Conservation (phyloP, 2,888 invertebrate species). For the Drosophila multiciliata region DNA sequence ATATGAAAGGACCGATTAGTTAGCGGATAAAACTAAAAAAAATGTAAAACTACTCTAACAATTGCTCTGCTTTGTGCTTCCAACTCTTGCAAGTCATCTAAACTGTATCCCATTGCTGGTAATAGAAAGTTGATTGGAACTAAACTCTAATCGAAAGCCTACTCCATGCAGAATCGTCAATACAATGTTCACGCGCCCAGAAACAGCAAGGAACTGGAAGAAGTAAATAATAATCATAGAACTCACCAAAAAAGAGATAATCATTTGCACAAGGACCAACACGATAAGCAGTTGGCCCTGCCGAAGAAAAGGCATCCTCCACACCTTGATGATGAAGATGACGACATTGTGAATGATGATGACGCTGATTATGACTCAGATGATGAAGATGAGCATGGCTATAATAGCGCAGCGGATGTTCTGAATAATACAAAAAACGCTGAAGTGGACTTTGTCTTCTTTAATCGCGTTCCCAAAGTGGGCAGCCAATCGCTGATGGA, state of each 20-base stretch:
- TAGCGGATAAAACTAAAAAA: slow-evolving; percentile 29
- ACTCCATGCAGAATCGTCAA: slow-evolving; percentile 54
- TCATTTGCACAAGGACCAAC: slow-evolving; percentile 45
- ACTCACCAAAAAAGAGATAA: slow-evolving; percentile 35
- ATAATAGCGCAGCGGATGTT: slow-evolving; percentile 61
- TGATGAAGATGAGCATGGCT: slow-evolving; percentile 34
- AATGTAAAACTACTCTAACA: slow-evolving; percentile 51
- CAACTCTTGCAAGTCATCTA: slow-evolving; percentile 21
- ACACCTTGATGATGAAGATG: neutral
- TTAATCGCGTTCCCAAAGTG: slow-evolving; percentile 96
- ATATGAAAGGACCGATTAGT: neutral
- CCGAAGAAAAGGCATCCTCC: slow-evolving; percentile 26
- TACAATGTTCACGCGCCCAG: slow-evolving; percentile 58
- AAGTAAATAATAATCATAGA: slow-evolving; percentile 30
- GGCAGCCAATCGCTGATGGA: slow-evolving; percentile 96
- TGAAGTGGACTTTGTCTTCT: slow-evolving; percentile 90
- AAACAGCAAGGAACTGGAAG: slow-evolving; percentile 24
- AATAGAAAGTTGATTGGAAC: slow-evolving; percentile 4
- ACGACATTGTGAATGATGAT: slow-evolving; percentile 15
- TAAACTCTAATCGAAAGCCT: slow-evolving; percentile 23
- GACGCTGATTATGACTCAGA: slow-evolving; percentile 27
- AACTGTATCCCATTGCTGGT: slow-evolving; percentile 12
- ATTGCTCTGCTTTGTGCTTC: slow-evolving; percentile 44
- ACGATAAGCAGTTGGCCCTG: slow-evolving; percentile 58
- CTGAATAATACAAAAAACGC: slow-evolving; percentile 83